Base-by-base conservation (phyloP, 2,797 vertebrate species). In the Numenius phaeopus region DNA sequence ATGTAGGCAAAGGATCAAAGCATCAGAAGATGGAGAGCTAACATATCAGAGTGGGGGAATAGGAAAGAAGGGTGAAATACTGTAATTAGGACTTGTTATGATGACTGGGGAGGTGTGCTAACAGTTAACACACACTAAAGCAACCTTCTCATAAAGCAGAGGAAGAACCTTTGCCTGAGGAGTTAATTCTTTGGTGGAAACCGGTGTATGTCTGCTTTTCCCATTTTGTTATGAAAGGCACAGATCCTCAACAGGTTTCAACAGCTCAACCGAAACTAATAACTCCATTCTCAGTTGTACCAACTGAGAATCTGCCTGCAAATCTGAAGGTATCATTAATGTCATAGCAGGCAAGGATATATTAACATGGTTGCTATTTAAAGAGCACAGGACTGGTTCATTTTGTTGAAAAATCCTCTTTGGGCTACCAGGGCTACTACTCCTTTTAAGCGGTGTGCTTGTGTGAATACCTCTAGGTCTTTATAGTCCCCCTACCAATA, bases 1-100 rank as follows among this genome's bases (percentile, higher is more conserved):
- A 16, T 26, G 32, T 47, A 96, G 88, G 67, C 78, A 93, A 93
- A 92, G 64, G 72, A 95, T 92, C 83, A 90, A 64, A 89, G 81
- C 84, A 24, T 22, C 3, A 1, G 61, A 59, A 61, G 71, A 50
- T 85, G 71, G 42, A 81, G 29, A 67, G 12, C 37, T 76, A 80
- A 59, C 6, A 1, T 52, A 34, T 50, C 54, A 34, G 46, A 89
- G 47, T 3, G 3, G 24, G 64, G 23, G 17, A 77, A 80, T 15
- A 54, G 37, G 44, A 87, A 76, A 82, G 29, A 58, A 81, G 10
- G 14, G 47, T 34, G 17, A 23, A 54, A 30, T 40, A 37, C n/a
- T 66, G 54, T 79, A 66, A 23, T 61, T n/a, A 34, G 30, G 55
- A 52, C 13, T 85, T 71, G 46, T 77, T 80, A 30, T 6, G 16